A percentile compares a stretch with the other conserved stretches of the same genome.
These are phyloP conservation scores for Bedellia somnulentella DNA, from an alignment of 2,888 invertebrate genomes.

Conservation along the genomic window DNA sequence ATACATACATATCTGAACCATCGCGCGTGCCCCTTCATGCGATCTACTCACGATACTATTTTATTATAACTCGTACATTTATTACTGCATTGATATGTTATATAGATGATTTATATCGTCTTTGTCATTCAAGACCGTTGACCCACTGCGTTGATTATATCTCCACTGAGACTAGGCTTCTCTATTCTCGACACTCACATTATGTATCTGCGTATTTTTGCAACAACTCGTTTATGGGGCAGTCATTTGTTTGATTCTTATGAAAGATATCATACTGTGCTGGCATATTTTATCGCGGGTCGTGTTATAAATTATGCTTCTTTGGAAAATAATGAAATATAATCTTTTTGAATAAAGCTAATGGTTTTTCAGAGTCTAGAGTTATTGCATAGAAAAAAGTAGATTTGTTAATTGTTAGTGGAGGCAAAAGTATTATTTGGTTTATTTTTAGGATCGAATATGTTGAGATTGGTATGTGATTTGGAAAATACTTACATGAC, in stretches of 20 bases:
- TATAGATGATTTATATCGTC: slow-evolving; percentile 37
- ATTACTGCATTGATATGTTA: slow-evolving; percentile 33
- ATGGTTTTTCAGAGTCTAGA: no score
- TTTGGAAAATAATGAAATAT: neutral
- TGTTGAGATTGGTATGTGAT: no score
- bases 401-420: no score
- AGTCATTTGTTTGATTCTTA: slow-evolving; percentile 17
- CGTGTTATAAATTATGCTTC: slow-evolving; percentile 17
- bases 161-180: neutral
- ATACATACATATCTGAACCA: no score
- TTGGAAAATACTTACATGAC: no score
- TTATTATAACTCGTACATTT: slow-evolving; percentile 26
- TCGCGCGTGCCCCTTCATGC: slow-evolving; percentile 15
- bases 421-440: no score
- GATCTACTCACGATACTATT: slow-evolving; percentile 28
- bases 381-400: no score
- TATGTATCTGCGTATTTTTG: slow-evolving; percentile 5
- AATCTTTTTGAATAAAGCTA: no score
- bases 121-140: slow-evolving; percentile 31
- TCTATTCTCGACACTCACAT: neutral
- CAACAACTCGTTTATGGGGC: slow-evolving; percentile 16
- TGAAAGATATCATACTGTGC: slow-evolving; percentile 17
- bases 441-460: no score
- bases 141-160: slow-evolving; percentile 9
- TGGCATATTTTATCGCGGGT: slow-evolving; percentile 15